A percentile compares a stretch with the other conserved stretches of the same genome.
Conservation (phyloP, 2,888 invertebrate genomes). For the Nematopogon swammerdamellus region DNA sequence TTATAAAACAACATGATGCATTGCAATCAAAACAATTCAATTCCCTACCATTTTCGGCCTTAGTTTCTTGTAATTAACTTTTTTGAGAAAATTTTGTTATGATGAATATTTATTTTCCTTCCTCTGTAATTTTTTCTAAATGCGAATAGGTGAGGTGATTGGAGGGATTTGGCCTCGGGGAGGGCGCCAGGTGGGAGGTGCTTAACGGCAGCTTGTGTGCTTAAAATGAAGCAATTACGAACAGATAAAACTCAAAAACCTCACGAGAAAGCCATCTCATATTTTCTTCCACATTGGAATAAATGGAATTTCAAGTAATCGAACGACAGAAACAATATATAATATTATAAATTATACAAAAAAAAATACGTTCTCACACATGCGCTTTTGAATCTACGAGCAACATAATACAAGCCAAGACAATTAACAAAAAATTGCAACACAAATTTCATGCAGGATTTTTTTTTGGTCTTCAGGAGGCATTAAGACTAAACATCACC, state of each 20-base stretch:
- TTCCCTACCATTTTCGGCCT: no score
- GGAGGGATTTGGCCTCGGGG: no score
- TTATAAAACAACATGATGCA: no score
- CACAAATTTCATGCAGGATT: constrained; percentile 26
- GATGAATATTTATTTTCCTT: no score
- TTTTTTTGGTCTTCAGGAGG: constrained; percentile 52
- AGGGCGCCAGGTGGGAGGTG: no score
- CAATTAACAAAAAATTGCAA: constrained; percentile 10
- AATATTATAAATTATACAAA: neutral
- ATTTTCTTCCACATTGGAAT: neutral
- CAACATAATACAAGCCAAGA: constrained; percentile 24
- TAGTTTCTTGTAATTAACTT: no score
- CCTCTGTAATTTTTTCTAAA: no score
- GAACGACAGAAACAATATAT: no score
- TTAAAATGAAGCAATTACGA: neutral
- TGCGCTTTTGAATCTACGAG: constrained; percentile 39
- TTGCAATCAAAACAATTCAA: no score
- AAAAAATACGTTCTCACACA: constrained; percentile 37
- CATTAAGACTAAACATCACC: constrained; percentile 22
- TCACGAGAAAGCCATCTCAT: neutral
- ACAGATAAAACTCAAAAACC: neutral
- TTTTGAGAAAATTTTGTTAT: no score
- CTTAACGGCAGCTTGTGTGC: no score
- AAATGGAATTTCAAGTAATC: neutral
- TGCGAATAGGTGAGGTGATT: no score